Conservation (phyloP, 2,113 vertebrate species). For the Microtus pennsylvanicus region DNA sequence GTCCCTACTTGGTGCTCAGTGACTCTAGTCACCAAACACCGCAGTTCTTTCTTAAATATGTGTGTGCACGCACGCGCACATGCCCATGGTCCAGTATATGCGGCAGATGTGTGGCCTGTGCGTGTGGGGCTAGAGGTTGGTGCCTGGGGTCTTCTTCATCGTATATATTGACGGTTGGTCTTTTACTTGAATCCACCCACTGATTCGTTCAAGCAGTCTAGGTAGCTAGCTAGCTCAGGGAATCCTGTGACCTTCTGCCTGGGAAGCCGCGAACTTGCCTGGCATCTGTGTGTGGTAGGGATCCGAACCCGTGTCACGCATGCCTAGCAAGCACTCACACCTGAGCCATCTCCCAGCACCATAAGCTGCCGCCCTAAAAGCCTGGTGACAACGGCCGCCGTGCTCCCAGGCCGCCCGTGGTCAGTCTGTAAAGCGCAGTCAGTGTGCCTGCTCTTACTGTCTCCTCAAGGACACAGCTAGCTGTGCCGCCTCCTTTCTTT, state of each 20-base stretch:
- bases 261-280: not conserved
- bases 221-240: not conserved
- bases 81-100: not conserved
- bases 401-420: not conserved
- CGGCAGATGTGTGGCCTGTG: not conserved
- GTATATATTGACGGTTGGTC: not conserved
- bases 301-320: not conserved
- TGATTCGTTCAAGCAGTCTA: not conserved
- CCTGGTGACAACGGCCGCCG: not conserved
- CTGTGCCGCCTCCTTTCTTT: not conserved
- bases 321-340: not conserved
- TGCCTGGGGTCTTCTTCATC: not conserved
- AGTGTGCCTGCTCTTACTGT: not conserved
- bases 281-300: not conserved
- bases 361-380: not conserved
- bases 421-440: not conserved
- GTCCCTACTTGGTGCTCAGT: not conserved
- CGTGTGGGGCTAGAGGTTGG: no score
- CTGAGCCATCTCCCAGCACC: not conserved
- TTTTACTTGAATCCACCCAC: not conserved
- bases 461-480: not conserved
- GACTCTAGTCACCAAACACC: not conserved
- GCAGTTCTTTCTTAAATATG: not conserved
- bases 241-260: not conserved
- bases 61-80: no score